Percentiles rank a stretch among this genome's conserved stretches.
Conservation (phyloP, 2,888 invertebrate genomes). For the Parthenolecanium corni region DNA sequence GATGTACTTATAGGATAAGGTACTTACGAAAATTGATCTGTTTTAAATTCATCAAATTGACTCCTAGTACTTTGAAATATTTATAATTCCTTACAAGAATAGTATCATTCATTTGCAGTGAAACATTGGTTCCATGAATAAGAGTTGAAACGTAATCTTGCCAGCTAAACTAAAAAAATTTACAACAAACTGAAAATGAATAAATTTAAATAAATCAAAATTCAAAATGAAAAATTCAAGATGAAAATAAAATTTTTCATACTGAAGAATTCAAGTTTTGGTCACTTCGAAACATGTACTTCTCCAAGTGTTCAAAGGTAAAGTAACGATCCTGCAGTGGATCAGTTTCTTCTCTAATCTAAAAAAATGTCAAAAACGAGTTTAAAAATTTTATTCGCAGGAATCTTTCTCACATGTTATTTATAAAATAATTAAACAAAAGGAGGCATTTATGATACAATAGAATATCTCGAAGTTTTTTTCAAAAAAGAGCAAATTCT, state of each 20-base stretch:
- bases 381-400: no score
- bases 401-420: no score
- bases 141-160: conserved; percentile 33
- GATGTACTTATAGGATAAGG: no score
- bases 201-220: no score
- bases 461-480: no score
- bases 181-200: no score
- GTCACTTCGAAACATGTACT: neutral
- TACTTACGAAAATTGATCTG: neutral
- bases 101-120: conserved; percentile 32
- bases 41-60: neutral
- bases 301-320: neutral
- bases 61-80: conserved; percentile 33
- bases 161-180: conserved; percentile 34
- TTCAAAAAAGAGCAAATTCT: no score
- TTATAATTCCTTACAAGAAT: conserved; percentile 33
- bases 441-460: no score
- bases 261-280: neutral
- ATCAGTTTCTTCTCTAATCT: no score
- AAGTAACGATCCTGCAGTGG: no score
- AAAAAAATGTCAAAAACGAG: no score
- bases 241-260: neutral
- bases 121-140: conserved; percentile 32
- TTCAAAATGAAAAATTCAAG: neutral
- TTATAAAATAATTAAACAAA: no score